Evolutionary conservation across 2,888 invertebrate genomes (phyloP), one percentile per base, ranked within the genome.

Genomic region (Xylophagus ater): DNA sequence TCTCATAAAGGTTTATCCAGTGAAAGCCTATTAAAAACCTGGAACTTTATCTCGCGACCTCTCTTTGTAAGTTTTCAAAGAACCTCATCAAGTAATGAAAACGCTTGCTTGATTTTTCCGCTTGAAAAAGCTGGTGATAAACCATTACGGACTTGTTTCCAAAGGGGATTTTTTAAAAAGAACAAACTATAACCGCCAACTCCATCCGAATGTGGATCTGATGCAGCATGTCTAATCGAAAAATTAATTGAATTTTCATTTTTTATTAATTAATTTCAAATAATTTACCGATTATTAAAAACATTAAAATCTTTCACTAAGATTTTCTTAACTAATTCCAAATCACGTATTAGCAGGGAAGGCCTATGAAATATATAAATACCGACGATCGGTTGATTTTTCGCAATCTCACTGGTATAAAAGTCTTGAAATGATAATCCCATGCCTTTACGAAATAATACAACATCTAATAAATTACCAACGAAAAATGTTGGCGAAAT

Each of bases 41-140:
- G n/a, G n/a, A n/a, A n/a, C n/a, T n/a, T n/a, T n/a, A n/a, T n/a
- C n/a, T n/a, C n/a, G n/a, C n/a, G n/a, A n/a, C n/a, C n/a, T n/a
- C n/a, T n/a, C n/a, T n/a, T n/a, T n/a, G n/a, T n/a, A n/a, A n/a
- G n/a, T n/a, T n/a, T 25, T n/a, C n/a, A n/a, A n/a, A n/a, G n/a
- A 41, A 62, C 59, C 49, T 60, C 53, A 23, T 52, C 49, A 47
- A 64, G 51, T 8, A 64, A 46, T 2, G 53, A 50, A 52, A 62
- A 64, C 60, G 62, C 59, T 41, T 60, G 58, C 33, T 62, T 65
- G 1, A 65, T 50, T 37, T 63, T 64, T 4, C 59, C 64, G 34
- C 57, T 59, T 1, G 67, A 67, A 44, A 67, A 70, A 2, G 68
- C 57, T 0, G 71, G 69, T 1, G 70, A 59, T 4, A 71, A 38